phyloP scores from a whole-genome alignment of 2,113 vertebrate genomes.

The Zosterops borbonicus region DNA sequence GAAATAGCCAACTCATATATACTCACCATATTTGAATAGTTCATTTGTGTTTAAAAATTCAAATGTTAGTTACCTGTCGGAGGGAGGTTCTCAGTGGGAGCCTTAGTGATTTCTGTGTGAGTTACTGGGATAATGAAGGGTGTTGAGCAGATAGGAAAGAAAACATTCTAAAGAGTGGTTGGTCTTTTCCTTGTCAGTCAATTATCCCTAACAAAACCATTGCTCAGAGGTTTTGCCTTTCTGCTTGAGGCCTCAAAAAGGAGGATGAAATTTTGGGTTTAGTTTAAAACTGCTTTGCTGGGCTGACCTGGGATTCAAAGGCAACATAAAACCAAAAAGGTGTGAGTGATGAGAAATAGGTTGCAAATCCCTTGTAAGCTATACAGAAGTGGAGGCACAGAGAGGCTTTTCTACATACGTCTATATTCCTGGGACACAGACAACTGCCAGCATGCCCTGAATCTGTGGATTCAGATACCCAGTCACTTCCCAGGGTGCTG shows the following conservation, averaged over 20 bases:
- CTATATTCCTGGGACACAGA: background rate
- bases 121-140: background rate
- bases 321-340: background rate
- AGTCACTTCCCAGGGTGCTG: background rate
- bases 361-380: background rate
- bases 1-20: background rate
- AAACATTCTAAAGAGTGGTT: background rate
- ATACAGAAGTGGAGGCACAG: background rate
- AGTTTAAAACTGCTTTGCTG: background rate
- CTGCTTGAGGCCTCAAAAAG: background rate
- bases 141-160: background rate
- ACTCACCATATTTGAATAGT: background rate
- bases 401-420: background rate
- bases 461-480: background rate
- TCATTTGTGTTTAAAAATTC: background rate
- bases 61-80: background rate
- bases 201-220: background rate
- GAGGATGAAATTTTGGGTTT: background rate
- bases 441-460: background rate
- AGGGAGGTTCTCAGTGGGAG: background rate
- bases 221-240: background rate
- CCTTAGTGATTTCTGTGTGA: background rate
- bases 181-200: background rate
- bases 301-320: background rate
- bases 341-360: background rate